phyloP scores from a whole-genome alignment of 2,888 invertebrate genomes.

The Sinhomidia bicolor region DNA sequence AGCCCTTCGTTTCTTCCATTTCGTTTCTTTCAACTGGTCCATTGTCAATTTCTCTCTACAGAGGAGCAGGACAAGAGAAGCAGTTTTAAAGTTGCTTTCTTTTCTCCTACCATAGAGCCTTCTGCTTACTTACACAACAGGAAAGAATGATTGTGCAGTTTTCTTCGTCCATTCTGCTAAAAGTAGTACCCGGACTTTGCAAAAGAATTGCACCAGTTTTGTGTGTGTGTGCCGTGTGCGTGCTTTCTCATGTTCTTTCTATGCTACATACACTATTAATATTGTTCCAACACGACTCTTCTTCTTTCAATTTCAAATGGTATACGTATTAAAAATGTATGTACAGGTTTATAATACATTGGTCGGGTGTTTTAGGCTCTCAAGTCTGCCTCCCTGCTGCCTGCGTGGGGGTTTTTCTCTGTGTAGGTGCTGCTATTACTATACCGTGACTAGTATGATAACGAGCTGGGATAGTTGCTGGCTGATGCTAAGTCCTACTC shows the following conservation, averaged over 20 bases:
- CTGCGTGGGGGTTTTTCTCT: slow-evolving; percentile 23
- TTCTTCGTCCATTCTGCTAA: not conserved
- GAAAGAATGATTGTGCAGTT: slow-evolving; percentile 39
- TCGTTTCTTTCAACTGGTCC: slow-evolving; percentile 53
- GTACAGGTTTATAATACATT: not conserved
- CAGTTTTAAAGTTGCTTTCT: slow-evolving; percentile 42
- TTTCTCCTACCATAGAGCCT: not conserved
- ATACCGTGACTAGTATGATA: slow-evolving; percentile 42
- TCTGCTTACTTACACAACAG: slow-evolving; percentile 17
- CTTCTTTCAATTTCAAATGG: not conserved
- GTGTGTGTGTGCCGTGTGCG: not conserved
- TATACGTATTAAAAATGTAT: slow-evolving; percentile 11
- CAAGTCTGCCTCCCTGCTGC: not conserved
- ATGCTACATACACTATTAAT: not conserved
- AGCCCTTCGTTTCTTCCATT: slow-evolving; percentile 10
- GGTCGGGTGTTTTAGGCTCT: not conserved
- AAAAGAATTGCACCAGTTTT: not conserved
- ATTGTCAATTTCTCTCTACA: slow-evolving; percentile 44
- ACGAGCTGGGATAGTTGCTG: slow-evolving; percentile 54
- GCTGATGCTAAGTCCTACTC: slow-evolving; percentile 47
- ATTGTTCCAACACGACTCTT: slow-evolving; percentile 13
- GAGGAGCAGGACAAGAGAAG: not conserved
- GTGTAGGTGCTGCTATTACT: not conserved
- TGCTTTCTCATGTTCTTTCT: not conserved
- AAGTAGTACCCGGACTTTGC: slow-evolving; percentile 11